These are phyloP conservation scores for Scartelaos histophorus DNA, from an alignment of 2,113 vertebrate species.

Conservation along the genomic window DNA sequence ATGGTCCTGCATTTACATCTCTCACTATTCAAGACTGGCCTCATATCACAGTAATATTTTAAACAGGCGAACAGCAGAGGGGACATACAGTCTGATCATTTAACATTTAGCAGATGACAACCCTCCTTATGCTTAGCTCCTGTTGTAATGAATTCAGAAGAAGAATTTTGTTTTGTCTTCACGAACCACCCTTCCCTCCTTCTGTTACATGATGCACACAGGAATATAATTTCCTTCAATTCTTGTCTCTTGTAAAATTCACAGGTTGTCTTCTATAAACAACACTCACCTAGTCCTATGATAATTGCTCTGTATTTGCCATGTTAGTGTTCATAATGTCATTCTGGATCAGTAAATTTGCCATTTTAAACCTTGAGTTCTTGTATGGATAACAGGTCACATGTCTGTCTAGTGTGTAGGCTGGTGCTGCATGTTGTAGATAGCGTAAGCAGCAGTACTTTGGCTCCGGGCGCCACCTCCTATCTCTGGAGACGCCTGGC, in stretches of 20 bases:
- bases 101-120: background rate
- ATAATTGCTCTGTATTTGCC: background rate
- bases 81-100: background rate
- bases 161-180: too few relatives aligned
- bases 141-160: too few relatives aligned
- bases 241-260: too few relatives aligned
- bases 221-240: background rate
- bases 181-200: too few relatives aligned
- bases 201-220: too few relatives aligned
- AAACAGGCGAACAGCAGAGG: background rate
- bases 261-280: too few relatives aligned
- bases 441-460: slow-evolving; percentile 24
- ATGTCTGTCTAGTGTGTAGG: slow-evolving; percentile 18
- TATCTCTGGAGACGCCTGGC: slow-evolving; percentile 33
- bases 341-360: background rate
- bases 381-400: slow-evolving; percentile 28
- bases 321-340: background rate
- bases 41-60: background rate
- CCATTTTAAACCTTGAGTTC: slow-evolving; percentile 1
- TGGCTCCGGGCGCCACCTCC: slow-evolving; percentile 35
- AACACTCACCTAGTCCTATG: too few relatives aligned
- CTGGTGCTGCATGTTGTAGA: slow-evolving; percentile 28
- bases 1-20: background rate
- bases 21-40: background rate
- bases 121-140: too few relatives aligned